Conservation (phyloP, 2,113 vertebrate species). For the Nanger granti region DNA sequence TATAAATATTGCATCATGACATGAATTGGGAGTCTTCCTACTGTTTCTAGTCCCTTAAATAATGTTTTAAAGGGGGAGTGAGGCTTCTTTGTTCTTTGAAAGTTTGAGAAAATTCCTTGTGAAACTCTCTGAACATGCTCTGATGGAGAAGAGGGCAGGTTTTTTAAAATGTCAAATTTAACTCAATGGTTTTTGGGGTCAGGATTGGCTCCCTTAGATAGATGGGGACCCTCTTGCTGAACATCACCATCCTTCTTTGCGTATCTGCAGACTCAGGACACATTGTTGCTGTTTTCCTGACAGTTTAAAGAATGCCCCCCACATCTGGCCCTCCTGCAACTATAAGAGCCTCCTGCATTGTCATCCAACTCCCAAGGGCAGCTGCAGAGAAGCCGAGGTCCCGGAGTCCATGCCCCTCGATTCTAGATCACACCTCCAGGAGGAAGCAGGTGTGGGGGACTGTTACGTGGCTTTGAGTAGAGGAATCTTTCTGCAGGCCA, state of each 20-base stretch:
- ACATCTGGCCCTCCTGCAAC: not conserved
- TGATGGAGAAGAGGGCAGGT: not conserved
- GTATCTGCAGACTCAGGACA: not conserved
- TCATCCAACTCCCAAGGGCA: not conserved
- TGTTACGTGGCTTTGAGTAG: not conserved
- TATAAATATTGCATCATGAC: not conserved
- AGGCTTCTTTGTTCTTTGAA: not conserved
- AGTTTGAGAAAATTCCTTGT: not conserved
- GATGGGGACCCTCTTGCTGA: too few species aligned
- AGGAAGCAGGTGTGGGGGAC: not conserved
- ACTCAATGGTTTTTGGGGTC: not conserved
- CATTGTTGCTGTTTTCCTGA: not conserved
- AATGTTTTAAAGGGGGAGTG: not conserved
- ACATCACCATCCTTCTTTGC: not conserved
- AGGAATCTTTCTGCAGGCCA: not conserved
- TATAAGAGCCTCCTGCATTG: accelerated
- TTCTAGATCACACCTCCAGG: not conserved
- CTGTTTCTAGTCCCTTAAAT: not conserved
- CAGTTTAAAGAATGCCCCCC: not conserved
- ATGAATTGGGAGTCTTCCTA: not conserved
- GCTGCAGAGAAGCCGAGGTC: not conserved
- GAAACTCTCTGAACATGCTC: not conserved
- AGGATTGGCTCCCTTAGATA: not conserved
- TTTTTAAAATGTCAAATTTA: not conserved
- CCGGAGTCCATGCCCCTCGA: accelerated